These are phyloP conservation scores for Antennarius striatus DNA, from an alignment of 2,113 vertebrate genomes.

Conservation along the genomic window DNA sequence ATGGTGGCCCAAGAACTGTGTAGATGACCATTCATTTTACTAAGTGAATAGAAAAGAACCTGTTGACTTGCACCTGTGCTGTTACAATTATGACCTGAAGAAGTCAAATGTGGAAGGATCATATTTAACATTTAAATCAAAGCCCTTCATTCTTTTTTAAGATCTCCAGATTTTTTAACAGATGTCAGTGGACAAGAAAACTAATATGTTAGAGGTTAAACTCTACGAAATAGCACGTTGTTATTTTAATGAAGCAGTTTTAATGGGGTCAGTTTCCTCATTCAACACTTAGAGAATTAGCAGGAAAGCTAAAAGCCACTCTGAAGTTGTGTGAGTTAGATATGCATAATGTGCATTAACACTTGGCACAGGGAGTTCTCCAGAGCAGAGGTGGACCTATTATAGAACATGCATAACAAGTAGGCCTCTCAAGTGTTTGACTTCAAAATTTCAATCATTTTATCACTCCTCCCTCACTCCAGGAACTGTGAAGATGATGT, in stretches of 20 bases:
- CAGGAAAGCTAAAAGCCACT: constrained; percentile 51
- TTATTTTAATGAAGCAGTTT: constrained; percentile 33
- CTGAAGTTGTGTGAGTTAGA: constrained; percentile 51
- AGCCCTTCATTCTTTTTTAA: no score
- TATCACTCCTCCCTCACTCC: constrained; percentile 7
- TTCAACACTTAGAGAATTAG: constrained; percentile 59
- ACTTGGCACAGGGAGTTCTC: constrained; percentile 49
- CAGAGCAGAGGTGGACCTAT: constrained; percentile 57
- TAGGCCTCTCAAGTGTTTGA: constrained; percentile 27
- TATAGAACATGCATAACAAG: constrained; percentile 45
- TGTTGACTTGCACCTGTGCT: no score
- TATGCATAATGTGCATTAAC: constrained; percentile 45
- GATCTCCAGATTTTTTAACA: no score
- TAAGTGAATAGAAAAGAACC: no score
- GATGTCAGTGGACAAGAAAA: neutral
- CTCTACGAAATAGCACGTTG: constrained; percentile 47
- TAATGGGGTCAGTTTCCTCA: constrained; percentile 37
- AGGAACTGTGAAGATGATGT: neutral
- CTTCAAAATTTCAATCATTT: constrained; percentile 29
- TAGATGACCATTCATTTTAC: no score
- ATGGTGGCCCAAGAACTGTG: no score
- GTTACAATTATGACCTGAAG: no score
- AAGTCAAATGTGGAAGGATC: no score
- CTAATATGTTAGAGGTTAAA: constrained; percentile 22
- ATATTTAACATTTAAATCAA: no score